phyloP scores from a whole-genome alignment of 2,113 vertebrate genomes.

The Argyrosomus japonicus region DNA sequence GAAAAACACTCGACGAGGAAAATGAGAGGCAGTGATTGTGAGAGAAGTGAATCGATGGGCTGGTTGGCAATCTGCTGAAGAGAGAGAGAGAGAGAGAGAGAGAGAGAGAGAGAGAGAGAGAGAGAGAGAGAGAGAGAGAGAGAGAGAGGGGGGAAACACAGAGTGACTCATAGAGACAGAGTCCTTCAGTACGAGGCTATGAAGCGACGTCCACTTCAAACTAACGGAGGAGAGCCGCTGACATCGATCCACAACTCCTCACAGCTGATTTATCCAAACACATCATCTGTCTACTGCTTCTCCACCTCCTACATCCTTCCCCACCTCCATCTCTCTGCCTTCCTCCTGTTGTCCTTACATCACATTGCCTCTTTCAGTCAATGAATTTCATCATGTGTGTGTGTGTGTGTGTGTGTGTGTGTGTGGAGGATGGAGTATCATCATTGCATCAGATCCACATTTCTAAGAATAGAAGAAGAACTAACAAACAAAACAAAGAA shows the following conservation, averaged over 20 bases:
- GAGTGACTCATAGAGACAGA: slow-evolving; percentile 6
- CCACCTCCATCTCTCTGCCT: not conserved
- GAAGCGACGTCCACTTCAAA: slow-evolving; percentile 10
- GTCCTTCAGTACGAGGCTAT: not conserved
- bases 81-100: not conserved
- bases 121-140: not conserved
- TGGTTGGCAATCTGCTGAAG: slow-evolving; percentile 34
- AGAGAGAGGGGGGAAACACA: not conserved
- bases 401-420: slow-evolving; percentile 6
- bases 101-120: not conserved
- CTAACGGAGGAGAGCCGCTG: not conserved
- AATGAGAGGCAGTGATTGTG: slow-evolving; percentile 37
- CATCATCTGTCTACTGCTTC: too few relatives aligned
- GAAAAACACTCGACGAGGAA: slow-evolving; percentile 7
- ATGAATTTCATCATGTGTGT: slow-evolving; percentile 69
- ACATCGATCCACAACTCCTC: not conserved
- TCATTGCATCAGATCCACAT: slow-evolving; percentile 48
- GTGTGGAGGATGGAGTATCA: slow-evolving; percentile 2
- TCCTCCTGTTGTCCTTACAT: slow-evolving; percentile 23
- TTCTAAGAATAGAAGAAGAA: slow-evolving; percentile 61
- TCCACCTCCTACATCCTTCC: not conserved
- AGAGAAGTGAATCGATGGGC: slow-evolving; percentile 33
- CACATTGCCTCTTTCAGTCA: slow-evolving; percentile 66
- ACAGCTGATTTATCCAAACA: not conserved
- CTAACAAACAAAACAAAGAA: slow-evolving; percentile 31